These are phyloP conservation scores for Probaryconus sp. DNA, from an alignment of 1,140 invertebrate genomes.

Conservation along the genomic window DNA sequence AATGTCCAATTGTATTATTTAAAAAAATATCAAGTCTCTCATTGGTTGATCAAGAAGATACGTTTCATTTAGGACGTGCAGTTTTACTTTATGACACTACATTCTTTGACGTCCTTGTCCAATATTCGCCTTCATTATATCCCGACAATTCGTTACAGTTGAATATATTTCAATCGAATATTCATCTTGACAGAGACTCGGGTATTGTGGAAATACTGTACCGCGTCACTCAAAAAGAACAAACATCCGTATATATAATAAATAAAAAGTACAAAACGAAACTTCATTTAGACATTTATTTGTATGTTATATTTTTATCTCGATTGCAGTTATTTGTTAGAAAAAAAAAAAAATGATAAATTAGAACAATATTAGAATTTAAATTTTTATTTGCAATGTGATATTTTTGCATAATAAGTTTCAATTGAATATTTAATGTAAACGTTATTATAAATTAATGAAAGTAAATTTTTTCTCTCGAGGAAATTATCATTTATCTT, in stretches of 20 bases:
- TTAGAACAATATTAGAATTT: too few relatives aligned
- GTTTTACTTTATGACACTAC: slow-evolving; percentile 7
- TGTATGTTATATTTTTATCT: slow-evolving; percentile 15
- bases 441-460: too few relatives aligned
- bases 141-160: slow-evolving; percentile 38
- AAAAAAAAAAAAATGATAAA: too few relatives aligned
- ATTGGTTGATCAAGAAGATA: slow-evolving; percentile 21
- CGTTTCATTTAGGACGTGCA: slow-evolving; percentile 16
- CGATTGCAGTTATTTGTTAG: too few relatives aligned
- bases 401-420: too few relatives aligned
- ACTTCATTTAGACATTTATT: slow-evolving; percentile 40
- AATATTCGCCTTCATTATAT: slow-evolving; percentile 54
- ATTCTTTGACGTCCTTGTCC: slow-evolving; percentile 48
- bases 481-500: too few relatives aligned
- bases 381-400: too few relatives aligned
- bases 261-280: slow-evolving; percentile 28
- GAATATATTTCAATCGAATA: slow-evolving; percentile 51
- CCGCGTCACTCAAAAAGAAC: slow-evolving; percentile 25
- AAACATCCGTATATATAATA: slow-evolving; percentile 32
- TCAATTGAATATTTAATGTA: too few relatives aligned
- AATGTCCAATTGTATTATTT: slow-evolving; percentile 5
- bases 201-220: slow-evolving; percentile 29
- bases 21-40: slow-evolving; percentile 12
- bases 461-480: too few relatives aligned
- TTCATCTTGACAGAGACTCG: slow-evolving; percentile 34